These are phyloP conservation scores for Pristis pectinata DNA, from an alignment of 2,797 vertebrate genomes.

Conservation along the genomic window DNA sequence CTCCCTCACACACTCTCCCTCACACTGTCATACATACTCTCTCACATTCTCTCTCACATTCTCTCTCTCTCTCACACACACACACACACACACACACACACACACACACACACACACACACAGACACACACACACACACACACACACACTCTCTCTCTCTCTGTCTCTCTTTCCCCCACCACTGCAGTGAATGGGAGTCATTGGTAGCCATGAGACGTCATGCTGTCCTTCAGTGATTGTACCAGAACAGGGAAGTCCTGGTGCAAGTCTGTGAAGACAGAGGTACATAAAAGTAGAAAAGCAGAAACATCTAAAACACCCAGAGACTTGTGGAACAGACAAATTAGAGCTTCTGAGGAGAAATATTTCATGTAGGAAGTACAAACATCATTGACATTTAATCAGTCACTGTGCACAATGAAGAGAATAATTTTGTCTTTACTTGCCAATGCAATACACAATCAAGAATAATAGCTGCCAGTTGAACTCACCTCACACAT, in stretches of 20 bases:
- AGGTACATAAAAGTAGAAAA: not conserved
- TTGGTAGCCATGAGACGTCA: not conserved
- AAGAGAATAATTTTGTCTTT: no score
- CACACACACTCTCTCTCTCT: not conserved
- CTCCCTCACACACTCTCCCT: no score
- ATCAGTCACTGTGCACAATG: not conserved
- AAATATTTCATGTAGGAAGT: not conserved
- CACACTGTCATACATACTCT: no score
- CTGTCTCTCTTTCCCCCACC: not conserved
- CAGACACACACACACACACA: no score
- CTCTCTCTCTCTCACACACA: no score
- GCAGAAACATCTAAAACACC: not conserved
- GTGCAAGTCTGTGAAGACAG: not conserved
- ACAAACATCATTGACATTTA: not conserved
- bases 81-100: no score
- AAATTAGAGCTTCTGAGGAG: not conserved
- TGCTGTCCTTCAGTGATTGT: not conserved
- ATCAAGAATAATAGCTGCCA: no score
- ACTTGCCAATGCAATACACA: no score
- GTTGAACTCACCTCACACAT: no score
- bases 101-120: no score
- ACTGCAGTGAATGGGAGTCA: not conserved
- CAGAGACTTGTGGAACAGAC: not conserved
- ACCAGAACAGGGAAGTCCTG: not conserved
- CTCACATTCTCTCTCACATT: no score